Percentiles rank a stretch among this genome's conserved stretches.
Conservation (phyloP, 2,113 vertebrate species). For the Callopanchax toddi region DNA sequence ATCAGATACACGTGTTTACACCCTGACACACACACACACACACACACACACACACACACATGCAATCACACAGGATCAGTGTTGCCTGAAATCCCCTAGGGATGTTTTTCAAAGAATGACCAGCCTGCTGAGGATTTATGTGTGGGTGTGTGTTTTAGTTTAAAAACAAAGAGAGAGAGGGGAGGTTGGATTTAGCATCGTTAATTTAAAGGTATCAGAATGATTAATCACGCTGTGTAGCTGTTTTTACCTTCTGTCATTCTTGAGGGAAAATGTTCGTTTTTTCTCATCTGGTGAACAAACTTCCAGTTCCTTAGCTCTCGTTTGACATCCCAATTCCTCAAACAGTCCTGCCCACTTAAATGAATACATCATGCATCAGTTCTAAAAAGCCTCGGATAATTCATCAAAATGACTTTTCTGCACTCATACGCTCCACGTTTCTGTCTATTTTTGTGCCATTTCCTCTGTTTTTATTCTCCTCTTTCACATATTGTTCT, state of each 20-base stretch:
- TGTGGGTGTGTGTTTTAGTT: background rate
- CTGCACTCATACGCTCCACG: background rate
- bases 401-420: background rate
- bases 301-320: background rate
- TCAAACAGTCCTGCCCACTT: background rate
- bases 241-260: slow-evolving; percentile 2
- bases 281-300: background rate
- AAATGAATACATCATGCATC: background rate
- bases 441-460: background rate
- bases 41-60: slow-evolving; percentile 62
- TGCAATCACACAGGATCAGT: slow-evolving; percentile 65
- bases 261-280: background rate
- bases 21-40: slow-evolving; percentile 61
- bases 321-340: background rate
- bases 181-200: slow-evolving; percentile 19
- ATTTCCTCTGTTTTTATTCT: background rate
- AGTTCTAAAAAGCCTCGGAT: background rate
- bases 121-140: slow-evolving; percentile 38
- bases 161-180: slow-evolving; percentile 25
- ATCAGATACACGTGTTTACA: slow-evolving; percentile 69
- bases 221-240: background rate
- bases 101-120: slow-evolving; percentile 69
- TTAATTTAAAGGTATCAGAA: slow-evolving; percentile 28
- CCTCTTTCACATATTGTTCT: background rate
- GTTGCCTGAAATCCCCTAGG: slow-evolving; percentile 56